Conservation (phyloP, 2,888 invertebrate genomes). For the Rutpela maculata region DNA sequence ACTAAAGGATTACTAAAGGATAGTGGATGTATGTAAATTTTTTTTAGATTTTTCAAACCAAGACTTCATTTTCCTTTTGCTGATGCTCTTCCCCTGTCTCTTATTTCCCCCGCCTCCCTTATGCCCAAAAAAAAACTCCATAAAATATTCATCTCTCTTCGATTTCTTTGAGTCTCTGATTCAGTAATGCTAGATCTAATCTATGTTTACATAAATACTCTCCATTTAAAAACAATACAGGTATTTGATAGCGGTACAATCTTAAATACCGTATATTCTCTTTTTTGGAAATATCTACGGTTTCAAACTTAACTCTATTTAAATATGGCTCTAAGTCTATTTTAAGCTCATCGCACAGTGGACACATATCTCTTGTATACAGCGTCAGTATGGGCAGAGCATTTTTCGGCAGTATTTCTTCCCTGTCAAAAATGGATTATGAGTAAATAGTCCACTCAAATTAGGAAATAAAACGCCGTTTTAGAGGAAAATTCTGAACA, state of each 20-base stretch:
- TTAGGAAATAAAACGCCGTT: no score
- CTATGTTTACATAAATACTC: constrained; percentile 87
- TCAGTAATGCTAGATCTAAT: constrained; percentile 78
- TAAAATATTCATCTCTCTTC: constrained; percentile 37
- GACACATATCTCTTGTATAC: constrained; percentile 89
- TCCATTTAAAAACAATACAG: constrained; percentile 90
- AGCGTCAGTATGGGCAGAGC: constrained; percentile 82
- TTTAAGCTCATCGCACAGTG: constrained; percentile 88
- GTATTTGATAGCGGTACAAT: constrained; percentile 86
- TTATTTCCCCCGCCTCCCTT: no score
- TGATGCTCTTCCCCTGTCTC: no score
- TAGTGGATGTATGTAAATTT: no score
- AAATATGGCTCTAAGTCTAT: constrained; percentile 79
- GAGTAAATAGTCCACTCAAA: not conserved
- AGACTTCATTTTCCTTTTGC: no score
- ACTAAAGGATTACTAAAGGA: no score
- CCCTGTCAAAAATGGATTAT: constrained; percentile 71
- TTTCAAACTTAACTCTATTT: constrained; percentile 80
- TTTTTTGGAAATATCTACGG: constrained; percentile 85
- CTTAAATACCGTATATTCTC: constrained; percentile 84
- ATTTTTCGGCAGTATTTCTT: constrained; percentile 68
- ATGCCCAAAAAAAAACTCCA: no score
- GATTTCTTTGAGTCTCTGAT: constrained; percentile 56
- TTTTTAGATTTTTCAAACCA: no score
- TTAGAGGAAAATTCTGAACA: no score